Percentiles rank a stretch among this genome's conserved stretches.
phyloP scores from a whole-genome alignment of 2,113 vertebrate genomes.

The Triplophysa siluroides region DNA sequence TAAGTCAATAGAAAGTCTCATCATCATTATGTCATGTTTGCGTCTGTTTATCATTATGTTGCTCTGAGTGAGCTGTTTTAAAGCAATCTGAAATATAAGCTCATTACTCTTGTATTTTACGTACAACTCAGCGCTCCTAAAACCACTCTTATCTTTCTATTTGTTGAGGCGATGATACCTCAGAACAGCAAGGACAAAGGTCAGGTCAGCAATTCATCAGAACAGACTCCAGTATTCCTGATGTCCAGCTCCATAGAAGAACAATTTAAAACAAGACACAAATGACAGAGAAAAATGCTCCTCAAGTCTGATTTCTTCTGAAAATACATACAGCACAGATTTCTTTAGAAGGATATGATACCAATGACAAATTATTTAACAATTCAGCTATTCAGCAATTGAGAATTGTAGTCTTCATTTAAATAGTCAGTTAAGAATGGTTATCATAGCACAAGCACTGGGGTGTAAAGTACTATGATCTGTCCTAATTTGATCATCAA shows the following conservation, averaged over 20 bases:
- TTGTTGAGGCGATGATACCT: constrained; percentile 19
- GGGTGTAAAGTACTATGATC: background rate
- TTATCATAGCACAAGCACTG: background rate
- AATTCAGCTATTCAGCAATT: background rate
- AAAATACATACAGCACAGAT: too few species aligned
- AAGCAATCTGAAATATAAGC: constrained; percentile 25
- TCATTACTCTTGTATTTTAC: background rate
- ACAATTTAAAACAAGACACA: background rate
- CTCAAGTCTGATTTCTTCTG: background rate
- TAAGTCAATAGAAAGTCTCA: too few species aligned
- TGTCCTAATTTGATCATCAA: too few species aligned
- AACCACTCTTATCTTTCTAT: constrained; percentile 1
- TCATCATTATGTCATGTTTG: too few species aligned
- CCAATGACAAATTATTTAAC: too few species aligned
- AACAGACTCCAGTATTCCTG: background rate
- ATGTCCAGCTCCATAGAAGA: background rate
- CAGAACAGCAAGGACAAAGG: constrained; percentile 21
- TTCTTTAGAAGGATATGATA: too few species aligned
- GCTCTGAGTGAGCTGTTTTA: background rate
- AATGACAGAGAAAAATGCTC: background rate
- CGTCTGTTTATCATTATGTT: too few species aligned
- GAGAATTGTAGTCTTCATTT: too few species aligned
- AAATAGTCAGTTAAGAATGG: too few species aligned
- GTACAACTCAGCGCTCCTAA: background rate
- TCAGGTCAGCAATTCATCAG: constrained; percentile 9